A percentile compares a stretch with the other conserved stretches of the same genome.
phyloP scores from a whole-genome alignment of 1,140 invertebrate genomes.

The Lasaia peninsularis region DNA sequence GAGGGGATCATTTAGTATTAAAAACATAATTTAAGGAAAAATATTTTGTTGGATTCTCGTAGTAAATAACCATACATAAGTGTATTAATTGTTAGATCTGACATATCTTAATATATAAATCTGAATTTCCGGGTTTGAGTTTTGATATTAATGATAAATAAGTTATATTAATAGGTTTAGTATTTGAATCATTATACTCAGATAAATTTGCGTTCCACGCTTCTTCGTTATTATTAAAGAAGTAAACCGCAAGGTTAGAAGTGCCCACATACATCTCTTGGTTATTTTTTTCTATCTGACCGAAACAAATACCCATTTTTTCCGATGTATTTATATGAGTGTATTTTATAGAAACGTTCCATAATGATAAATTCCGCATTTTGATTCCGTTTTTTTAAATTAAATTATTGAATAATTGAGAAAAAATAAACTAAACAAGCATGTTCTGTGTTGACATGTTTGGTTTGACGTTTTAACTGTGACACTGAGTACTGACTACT shows the following conservation, averaged over 20 bases:
- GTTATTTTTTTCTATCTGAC: conserved; percentile 39
- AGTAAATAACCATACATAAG: no score
- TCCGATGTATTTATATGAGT: conserved; percentile 36
- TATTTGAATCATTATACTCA: conserved; percentile 36
- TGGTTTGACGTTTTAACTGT: no score
- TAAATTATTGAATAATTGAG: neutral
- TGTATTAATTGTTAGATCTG: no score
- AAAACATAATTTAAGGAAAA: no score
- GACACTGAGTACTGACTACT: no score
- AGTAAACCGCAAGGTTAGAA: conserved; percentile 54
- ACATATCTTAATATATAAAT: no score
- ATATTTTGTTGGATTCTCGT: no score
- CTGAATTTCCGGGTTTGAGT: no score
- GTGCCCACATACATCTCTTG: conserved; percentile 57
- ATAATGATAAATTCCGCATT: conserved; percentile 62
- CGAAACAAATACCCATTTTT: conserved; percentile 41
- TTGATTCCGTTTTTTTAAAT: conserved; percentile 3
- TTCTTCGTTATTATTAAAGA: conserved; percentile 43
- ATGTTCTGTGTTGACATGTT: neutral
- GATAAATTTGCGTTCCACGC: conserved; percentile 51
- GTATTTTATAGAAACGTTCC: conserved; percentile 40
- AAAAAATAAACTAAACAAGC: neutral
- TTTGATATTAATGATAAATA: conserved; percentile 55
- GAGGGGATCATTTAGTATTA: no score
- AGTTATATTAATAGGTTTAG: conserved; percentile 50